These are phyloP conservation scores for Sitophilus oryzae DNA, from an alignment of 1,140 invertebrate genomes.

Conservation along the genomic window DNA sequence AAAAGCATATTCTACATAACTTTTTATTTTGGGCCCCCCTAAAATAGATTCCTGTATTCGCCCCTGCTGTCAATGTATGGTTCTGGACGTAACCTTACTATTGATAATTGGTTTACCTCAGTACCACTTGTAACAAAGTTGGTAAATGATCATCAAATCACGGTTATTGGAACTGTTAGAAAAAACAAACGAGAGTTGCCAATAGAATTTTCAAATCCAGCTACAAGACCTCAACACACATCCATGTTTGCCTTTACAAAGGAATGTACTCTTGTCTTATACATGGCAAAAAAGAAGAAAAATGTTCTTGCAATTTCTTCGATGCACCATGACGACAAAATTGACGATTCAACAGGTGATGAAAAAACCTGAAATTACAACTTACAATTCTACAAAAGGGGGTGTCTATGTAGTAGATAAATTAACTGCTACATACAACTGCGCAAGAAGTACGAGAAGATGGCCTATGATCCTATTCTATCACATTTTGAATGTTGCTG, in stretches of 20 bases:
- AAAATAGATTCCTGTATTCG: too few species aligned
- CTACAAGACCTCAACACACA: neutral
- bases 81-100: slow-evolving; percentile 15
- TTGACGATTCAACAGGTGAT: slow-evolving; percentile 10
- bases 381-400: slow-evolving; percentile 26
- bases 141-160: slow-evolving; percentile 27
- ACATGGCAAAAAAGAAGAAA: slow-evolving; percentile 31
- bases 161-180: slow-evolving; percentile 34
- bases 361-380: slow-evolving; percentile 20
- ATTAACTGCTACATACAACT: too few species aligned
- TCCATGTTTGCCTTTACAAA: slow-evolving; percentile 20
- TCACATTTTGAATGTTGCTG: too few species aligned
- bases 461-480: too few species aligned
- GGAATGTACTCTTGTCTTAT: slow-evolving; percentile 24
- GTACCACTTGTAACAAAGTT: slow-evolving; percentile 27
- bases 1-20: too few species aligned
- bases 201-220: slow-evolving; percentile 2
- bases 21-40: too few species aligned
- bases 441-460: too few species aligned
- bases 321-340: slow-evolving; percentile 29
- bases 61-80: neutral
- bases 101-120: slow-evolving; percentile 20
- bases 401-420: too few species aligned
- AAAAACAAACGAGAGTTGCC: slow-evolving; percentile 33
- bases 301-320: slow-evolving; percentile 33